Base-by-base conservation (phyloP, 2,888 invertebrate genomes). In the Clunio marinus region DNA sequence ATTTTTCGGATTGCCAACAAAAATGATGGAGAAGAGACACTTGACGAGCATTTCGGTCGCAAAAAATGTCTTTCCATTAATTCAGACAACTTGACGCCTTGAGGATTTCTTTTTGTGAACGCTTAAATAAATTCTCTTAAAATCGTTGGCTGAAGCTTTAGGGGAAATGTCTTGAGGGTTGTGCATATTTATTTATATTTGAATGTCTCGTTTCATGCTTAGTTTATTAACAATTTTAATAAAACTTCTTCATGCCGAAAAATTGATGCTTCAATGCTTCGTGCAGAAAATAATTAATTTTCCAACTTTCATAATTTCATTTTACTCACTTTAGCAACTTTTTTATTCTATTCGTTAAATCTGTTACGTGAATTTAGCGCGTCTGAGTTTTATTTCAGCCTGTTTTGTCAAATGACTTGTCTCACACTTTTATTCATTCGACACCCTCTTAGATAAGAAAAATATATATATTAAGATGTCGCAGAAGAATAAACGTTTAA, bases 271-370 rank as follows among this genome's bases (percentile, higher is more conserved):
- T 32, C 24, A 37, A 60, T 60, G 60, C 37, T 20, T 60, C 60
- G 60, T 60, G 60, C 35, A 22, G 20, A 60, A 60, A 37, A 60
- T 60, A 60, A 60, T 60, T 60, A 60, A 60, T 60, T 41, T 24
- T 60, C 60, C n/a, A 60, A 37, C 15, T 60, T 41, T 24, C 24
- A 10, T 60, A 24, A 4, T 51, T 51, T 22, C 51, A 17, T 51
- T 51, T 17, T 3, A 51, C 15, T 32, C 10, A 10, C 32, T 32
- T 10, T 10, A 10, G 32, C 32, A 32, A 13, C 15, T 8, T 41
- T 3, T 4, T 3, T 41, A 7, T 41, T 5, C 41, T 5, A 10
- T 13, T n/a, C 41, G 41, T 2, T n/a, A n/a, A n/a, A n/a, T n/a
- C n/a, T n/a, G n/a, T n/a, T n/a, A n/a, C n/a, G n/a, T n/a, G n/a